Base-by-base conservation (phyloP, 2,888 invertebrate genomes). In the Drepanosiphum platanoidis region DNA sequence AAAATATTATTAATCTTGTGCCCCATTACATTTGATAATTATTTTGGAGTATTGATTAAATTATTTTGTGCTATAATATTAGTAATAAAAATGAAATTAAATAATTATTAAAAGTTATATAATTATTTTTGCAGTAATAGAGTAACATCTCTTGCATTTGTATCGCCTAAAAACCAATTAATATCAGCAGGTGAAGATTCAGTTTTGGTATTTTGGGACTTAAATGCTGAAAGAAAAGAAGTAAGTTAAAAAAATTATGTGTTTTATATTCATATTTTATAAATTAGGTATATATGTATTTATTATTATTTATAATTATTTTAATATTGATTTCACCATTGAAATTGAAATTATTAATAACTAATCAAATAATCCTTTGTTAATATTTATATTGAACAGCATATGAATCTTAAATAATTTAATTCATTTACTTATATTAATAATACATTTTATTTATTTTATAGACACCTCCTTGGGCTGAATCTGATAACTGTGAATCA, bases 171-270 rank as follows among this genome's bases (percentile, higher is more conserved):
- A 88, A 94, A 94, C 89, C 93, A 95, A 86, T 91, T 98, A 81
- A 92, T 97, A 86, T 97, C 97, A 18, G 96, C 95, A 66, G 96
- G 97, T 22, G 97, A 97, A 90, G 96, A 97, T 90, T 95, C 96
- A 4, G 95, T 95, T 15, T 92, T 98, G 27, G 96, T 97, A 30
- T 95, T 96, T 88, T 98, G 98, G 98, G 96, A 97, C 90, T 97
- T 98, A 97, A 93, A 93, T 82, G 93, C 94, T 83, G 93, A 93
- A 89, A 92, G 98, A 81, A 93, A 94, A 88, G 97, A 97, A 90
- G 92, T 92, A 87, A 87, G 91, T 91, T 87, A 4, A 7, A 64
- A 18, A 9, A 22, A 15, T 13, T 87, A 34, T 86, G 61, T 66
- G 74, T 72, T 39, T 36, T 61, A 32, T 36, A 15, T 78, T 46